Evolutionary conservation across 2,888 invertebrate species (phyloP).

Genomic region (Alsophila aescularia): DNA sequence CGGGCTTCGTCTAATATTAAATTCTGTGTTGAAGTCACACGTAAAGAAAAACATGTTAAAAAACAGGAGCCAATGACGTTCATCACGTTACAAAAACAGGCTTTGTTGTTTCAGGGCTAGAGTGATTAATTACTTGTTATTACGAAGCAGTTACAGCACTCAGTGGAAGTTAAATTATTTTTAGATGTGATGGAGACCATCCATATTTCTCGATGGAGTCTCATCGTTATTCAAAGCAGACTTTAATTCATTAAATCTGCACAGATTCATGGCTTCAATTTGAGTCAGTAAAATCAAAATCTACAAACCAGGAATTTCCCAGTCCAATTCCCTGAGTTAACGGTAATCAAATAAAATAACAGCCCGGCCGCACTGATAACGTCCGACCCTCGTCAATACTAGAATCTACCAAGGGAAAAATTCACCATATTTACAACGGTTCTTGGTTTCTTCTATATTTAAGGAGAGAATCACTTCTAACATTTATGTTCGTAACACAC

Average conservation of each 20-base stretch:
- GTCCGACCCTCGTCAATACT: conserved; percentile 57
- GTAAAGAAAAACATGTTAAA: conserved; percentile 46
- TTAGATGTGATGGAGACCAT: conserved; percentile 15
- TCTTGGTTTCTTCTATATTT: conserved; percentile 52
- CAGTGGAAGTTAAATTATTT: conserved; percentile 19
- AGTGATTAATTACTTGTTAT: conserved; percentile 29
- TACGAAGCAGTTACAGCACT: conserved; percentile 18
- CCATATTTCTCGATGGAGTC: conserved; percentile 4
- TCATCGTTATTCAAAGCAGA: conserved; percentile 11
- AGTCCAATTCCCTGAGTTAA: conserved; percentile 48
- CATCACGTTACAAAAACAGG: conserved; percentile 27
- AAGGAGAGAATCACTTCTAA: conserved; percentile 19
- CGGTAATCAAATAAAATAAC: conserved; percentile 48
- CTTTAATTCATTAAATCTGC: conserved; percentile 1
- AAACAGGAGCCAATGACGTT: conserved; percentile 38
- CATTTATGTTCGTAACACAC: conserved; percentile 23
- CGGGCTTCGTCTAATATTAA: conserved; percentile 80
- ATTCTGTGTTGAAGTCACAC: conserved; percentile 55
- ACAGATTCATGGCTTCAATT: neutral
- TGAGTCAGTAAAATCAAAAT: conserved; percentile 10
- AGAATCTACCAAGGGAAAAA: conserved; percentile 46
- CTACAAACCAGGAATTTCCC: conserved; percentile 23
- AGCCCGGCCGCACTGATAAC: conserved; percentile 44
- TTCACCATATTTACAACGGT: conserved; percentile 42
- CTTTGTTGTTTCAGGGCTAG: conserved; percentile 25